Conservation (phyloP, 2,113 vertebrate genomes). For the Danio rerio region DNA sequence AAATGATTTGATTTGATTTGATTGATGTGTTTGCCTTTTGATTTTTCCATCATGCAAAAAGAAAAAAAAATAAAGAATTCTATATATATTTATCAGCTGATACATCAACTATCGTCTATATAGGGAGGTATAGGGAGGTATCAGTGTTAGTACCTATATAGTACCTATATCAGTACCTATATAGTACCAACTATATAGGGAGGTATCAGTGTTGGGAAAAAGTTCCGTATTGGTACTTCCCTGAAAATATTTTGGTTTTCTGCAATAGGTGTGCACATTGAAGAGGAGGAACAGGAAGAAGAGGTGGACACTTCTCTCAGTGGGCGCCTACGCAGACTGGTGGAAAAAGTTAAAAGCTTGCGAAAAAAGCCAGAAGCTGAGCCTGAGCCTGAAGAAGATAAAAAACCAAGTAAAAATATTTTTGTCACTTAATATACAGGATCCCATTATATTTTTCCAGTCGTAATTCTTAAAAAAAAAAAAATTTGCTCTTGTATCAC, state of each 20-base stretch:
- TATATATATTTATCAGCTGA: too few relatives aligned
- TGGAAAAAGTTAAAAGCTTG: constrained; percentile 83
- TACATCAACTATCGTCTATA: too few relatives aligned
- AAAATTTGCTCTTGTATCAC: constrained; percentile 5
- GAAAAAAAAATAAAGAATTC: too few relatives aligned
- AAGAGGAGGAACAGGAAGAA: constrained; percentile 82
- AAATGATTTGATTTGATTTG: too few relatives aligned
- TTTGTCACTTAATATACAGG: not conserved
- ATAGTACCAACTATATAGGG: too few relatives aligned
- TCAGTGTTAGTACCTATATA: too few relatives aligned
- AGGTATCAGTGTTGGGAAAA: too few relatives aligned
- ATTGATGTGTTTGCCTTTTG: too few relatives aligned
- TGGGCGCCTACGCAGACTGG: constrained; percentile 80
- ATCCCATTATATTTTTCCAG: not conserved
- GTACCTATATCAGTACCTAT: too few relatives aligned
- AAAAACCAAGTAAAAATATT: constrained; percentile 81
- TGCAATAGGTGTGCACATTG: constrained; percentile 86
- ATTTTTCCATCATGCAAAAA: too few relatives aligned
- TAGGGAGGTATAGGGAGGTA: too few relatives aligned
- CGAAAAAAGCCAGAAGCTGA: constrained; percentile 79
- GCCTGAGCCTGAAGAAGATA: constrained; percentile 77
- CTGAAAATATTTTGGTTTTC: not conserved
- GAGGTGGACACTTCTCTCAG: constrained; percentile 82
- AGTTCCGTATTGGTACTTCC: not conserved
- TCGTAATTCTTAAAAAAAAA: not conserved